phyloP scores from a whole-genome alignment of 2,888 invertebrate genomes.

The Ormyrus rosae region DNA sequence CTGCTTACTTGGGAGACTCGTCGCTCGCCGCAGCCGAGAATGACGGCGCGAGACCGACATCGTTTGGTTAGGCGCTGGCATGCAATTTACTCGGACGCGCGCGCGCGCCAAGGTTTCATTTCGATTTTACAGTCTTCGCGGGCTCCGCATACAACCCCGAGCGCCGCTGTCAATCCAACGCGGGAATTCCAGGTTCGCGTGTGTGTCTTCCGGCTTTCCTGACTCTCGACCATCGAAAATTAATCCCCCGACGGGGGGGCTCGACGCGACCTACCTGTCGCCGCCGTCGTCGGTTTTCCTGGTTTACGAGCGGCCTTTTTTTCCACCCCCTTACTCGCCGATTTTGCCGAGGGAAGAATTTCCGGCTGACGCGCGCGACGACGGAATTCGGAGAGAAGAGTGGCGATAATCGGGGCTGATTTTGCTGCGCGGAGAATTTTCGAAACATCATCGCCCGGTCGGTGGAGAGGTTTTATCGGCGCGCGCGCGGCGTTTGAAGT shows the following conservation, averaged over 20 bases:
- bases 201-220: not conserved
- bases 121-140: slow-evolving; percentile 12
- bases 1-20: not conserved
- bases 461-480: too few species aligned
- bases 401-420: too few species aligned
- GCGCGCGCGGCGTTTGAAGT: too few species aligned
- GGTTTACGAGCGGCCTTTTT: not conserved
- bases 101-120: slow-evolving; percentile 19
- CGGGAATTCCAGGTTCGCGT: not conserved
- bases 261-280: not conserved
- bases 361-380: too few species aligned
- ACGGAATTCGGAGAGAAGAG: too few species aligned
- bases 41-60: too few species aligned
- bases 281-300: too few species aligned
- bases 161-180: slow-evolving; percentile 17
- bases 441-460: too few species aligned
- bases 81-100: not conserved
- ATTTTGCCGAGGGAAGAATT: not conserved
- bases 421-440: too few species aligned
- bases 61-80: not conserved
- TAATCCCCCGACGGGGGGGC: slow-evolving; percentile 1
- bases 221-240: slow-evolving; percentile 30
- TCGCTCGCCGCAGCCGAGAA: not conserved
- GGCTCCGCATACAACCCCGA: slow-evolving; percentile 39
- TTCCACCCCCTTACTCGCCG: not conserved